Evolutionary conservation across 1,140 invertebrate genomes (phyloP).

Genomic region (Dendrolimus punctatus): DNA sequence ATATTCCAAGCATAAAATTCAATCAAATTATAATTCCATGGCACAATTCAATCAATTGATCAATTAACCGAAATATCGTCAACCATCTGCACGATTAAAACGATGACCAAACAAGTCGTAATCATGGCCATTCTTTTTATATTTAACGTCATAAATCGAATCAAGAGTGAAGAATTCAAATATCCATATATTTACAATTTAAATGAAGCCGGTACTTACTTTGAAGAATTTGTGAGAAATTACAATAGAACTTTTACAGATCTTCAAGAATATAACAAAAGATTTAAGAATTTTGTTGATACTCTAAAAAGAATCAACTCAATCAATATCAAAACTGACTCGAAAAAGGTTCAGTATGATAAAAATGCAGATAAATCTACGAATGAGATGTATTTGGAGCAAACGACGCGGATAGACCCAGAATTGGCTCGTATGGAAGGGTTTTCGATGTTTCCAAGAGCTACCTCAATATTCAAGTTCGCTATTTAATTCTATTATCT

Average conservation of each 20-base stretch:
- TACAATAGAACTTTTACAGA: slow-evolving; percentile 10
- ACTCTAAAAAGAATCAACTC: slow-evolving; percentile 14
- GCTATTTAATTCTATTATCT: background rate
- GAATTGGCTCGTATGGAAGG: slow-evolving; percentile 3
- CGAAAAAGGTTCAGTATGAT: slow-evolving; percentile 11
- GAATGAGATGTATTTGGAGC: slow-evolving; percentile 2
- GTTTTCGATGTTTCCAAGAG: background rate
- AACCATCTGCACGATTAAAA: background rate
- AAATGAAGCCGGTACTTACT: slow-evolving; percentile 9
- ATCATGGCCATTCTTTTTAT: slow-evolving; percentile 2
- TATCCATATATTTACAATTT: slow-evolving; percentile 9
- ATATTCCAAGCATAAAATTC: too few relatives aligned
- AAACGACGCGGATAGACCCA: slow-evolving; percentile 7
- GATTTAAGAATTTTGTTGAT: slow-evolving; percentile 12
- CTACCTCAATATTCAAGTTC: slow-evolving; percentile 1
- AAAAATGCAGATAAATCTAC: slow-evolving; percentile 12
- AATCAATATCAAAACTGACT: slow-evolving; percentile 8
- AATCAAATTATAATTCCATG: too few relatives aligned
- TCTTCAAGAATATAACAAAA: slow-evolving; percentile 9
- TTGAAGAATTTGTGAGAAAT: slow-evolving; percentile 9
- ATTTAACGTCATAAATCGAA: background rate
- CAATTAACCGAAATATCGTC: background rate
- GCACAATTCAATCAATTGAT: too few relatives aligned
- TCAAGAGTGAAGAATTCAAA: slow-evolving; percentile 1
- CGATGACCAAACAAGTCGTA: background rate